These are phyloP conservation scores for Cottoperca gobio DNA, from an alignment of 2,797 vertebrate genomes.

Conservation along the genomic window DNA sequence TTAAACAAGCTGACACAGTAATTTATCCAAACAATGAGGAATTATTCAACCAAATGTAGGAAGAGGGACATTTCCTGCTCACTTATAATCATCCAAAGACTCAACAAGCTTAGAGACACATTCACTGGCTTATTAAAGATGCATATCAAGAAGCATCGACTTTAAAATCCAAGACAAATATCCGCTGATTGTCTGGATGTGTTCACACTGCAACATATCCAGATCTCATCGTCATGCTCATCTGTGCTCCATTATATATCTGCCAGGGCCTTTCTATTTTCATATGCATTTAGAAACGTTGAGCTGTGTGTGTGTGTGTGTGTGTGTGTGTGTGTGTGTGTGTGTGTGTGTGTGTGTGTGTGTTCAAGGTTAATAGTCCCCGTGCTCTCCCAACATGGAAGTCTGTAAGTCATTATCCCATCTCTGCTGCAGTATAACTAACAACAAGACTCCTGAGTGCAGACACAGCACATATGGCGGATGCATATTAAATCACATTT, in stretches of 20 bases:
- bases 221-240: slow-evolving; percentile 47
- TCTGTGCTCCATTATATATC: slow-evolving; percentile 53
- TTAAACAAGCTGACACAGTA: slow-evolving; percentile 14
- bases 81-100: slow-evolving; percentile 25
- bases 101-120: slow-evolving; percentile 34
- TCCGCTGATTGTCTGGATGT: slow-evolving; percentile 25
- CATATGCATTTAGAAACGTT: slow-evolving; percentile 36
- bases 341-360: slow-evolving; percentile 24
- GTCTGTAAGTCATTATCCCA: slow-evolving; percentile 69
- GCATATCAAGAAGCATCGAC: slow-evolving; percentile 22
- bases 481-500: slow-evolving; percentile 21
- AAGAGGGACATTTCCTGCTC: slow-evolving; percentile 23
- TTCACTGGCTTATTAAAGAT: slow-evolving; percentile 60
- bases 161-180: slow-evolving; percentile 37
- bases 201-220: neutral
- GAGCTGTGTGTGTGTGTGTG: slow-evolving; percentile 16
- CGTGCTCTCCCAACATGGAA: slow-evolving; percentile 32
- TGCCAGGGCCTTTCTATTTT: slow-evolving; percentile 50
- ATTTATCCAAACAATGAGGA: slow-evolving; percentile 29
- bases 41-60: slow-evolving; percentile 21
- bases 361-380: slow-evolving; percentile 58
- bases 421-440: slow-evolving; percentile 39
- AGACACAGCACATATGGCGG: slow-evolving; percentile 7
- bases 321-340: slow-evolving; percentile 13
- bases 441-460: slow-evolving; percentile 37